Evolutionary conservation across 2,797 vertebrate genomes (phyloP).

Genomic region (Anguilla obscura): DNA sequence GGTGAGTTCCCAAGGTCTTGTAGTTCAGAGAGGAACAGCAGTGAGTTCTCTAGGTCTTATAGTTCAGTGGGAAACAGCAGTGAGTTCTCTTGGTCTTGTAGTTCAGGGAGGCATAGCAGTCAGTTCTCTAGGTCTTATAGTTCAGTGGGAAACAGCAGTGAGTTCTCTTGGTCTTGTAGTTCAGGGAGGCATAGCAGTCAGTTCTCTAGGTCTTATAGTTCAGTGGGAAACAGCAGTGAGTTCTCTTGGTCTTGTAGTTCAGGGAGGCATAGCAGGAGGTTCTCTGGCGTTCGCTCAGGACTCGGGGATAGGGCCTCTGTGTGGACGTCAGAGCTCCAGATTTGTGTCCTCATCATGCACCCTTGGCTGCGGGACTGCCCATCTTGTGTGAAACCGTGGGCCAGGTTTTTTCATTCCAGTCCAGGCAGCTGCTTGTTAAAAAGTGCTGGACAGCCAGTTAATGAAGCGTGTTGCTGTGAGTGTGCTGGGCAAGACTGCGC

Average conservation of each 20-base stretch:
- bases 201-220: background rate
- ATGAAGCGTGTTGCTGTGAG: background rate
- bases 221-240: background rate
- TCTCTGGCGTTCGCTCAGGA: background rate
- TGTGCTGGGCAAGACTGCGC: background rate
- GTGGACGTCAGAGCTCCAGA: too few species aligned
- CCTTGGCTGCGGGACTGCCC: background rate
- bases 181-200: background rate
- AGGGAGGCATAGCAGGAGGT: background rate
- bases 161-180: background rate
- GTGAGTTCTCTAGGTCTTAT: background rate
- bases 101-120: background rate
- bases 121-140: background rate
- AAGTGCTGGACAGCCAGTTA: background rate
- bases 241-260: background rate
- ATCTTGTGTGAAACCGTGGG: background rate
- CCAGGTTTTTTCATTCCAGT: constrained; percentile 13
- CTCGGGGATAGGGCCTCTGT: too few species aligned
- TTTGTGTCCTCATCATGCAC: background rate
- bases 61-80: background rate
- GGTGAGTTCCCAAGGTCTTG: background rate
- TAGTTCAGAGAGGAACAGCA: background rate
- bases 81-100: background rate
- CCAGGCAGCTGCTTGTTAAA: constrained; percentile 6
- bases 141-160: background rate